Conservation (phyloP, 2,797 vertebrate species). For the Mastacembelus armatus region DNA sequence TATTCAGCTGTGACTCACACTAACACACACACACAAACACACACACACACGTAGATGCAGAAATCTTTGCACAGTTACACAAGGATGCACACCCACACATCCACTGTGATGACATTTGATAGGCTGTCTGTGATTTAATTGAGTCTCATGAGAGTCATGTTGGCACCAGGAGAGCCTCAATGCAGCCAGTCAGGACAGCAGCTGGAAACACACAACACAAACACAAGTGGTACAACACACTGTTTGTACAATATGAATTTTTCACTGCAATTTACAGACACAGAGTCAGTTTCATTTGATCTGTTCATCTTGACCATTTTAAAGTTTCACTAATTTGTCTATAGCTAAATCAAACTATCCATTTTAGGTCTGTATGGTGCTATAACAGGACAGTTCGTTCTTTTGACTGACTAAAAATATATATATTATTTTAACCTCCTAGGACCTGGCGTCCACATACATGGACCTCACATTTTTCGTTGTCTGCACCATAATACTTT, state of each 20-base stretch:
- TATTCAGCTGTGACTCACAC: constrained; percentile 51
- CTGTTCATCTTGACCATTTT: neutral
- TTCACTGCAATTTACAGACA: constrained; percentile 7
- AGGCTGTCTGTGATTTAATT: constrained; percentile 67
- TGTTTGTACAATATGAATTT: neutral
- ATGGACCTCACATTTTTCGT: too few relatives aligned
- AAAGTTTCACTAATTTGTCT: neutral
- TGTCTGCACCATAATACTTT: too few relatives aligned
- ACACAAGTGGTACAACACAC: constrained; percentile 5
- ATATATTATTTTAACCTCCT: too few relatives aligned
- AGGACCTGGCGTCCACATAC: too few relatives aligned
- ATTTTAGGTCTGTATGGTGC: too few relatives aligned
- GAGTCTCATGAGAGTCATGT: constrained; percentile 65
- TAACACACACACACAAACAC: neutral
- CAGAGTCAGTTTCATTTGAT: constrained; percentile 1
- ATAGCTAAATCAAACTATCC: neutral
- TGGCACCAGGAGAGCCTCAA: constrained; percentile 25
- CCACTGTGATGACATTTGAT: constrained; percentile 67
- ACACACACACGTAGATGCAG: constrained; percentile 21
- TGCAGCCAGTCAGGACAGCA: constrained; percentile 46
- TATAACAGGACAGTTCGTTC: too few relatives aligned
- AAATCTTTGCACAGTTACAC: constrained; percentile 7
- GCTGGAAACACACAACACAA: constrained; percentile 34
- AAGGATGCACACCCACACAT: constrained; percentile 7
- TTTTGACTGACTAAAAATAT: too few relatives aligned